phyloP scores from a whole-genome alignment of 2,888 invertebrate genomes.

The Bruchidius siliquastri region DNA sequence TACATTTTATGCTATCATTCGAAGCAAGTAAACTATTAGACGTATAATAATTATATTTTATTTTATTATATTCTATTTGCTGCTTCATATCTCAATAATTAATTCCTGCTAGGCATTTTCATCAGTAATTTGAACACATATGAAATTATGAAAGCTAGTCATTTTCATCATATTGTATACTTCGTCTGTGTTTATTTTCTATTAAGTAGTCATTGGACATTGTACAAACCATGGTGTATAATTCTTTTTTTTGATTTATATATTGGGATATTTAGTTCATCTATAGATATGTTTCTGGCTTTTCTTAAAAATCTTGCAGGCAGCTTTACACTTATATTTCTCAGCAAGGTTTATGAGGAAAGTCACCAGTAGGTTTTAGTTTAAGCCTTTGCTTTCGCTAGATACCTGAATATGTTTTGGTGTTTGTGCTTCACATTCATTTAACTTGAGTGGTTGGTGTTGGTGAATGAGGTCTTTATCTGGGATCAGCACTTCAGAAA shows the following conservation, averaged over 20 bases:
- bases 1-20: no score
- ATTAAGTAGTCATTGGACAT: neutral
- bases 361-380: slow-evolving; percentile 34
- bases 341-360: slow-evolving; percentile 11
- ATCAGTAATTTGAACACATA: no score
- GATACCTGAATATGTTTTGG: slow-evolving; percentile 40
- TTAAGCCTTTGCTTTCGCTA: slow-evolving; percentile 45
- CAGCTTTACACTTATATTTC: slow-evolving; percentile 9
- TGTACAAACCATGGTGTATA: slow-evolving; percentile 25
- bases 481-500: slow-evolving; percentile 8
- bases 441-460: slow-evolving; percentile 20
- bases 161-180: neutral
- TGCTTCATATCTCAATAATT: no score
- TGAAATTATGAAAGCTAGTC: neutral
- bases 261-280: slow-evolving; percentile 32
- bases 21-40: no score
- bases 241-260: slow-evolving; percentile 26
- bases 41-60: no score
- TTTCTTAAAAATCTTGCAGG: slow-evolving; percentile 8
- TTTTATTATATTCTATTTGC: no score
- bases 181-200: neutral
- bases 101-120: no score
- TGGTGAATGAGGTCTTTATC: slow-evolving; percentile 23
- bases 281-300: slow-evolving; percentile 23
- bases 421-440: slow-evolving; percentile 32